Percentiles rank a stretch among this genome's conserved stretches.
Evolutionary conservation across 23 tunicate genomes (phyloP).

Genomic region (Ciona savignyi): DNA sequence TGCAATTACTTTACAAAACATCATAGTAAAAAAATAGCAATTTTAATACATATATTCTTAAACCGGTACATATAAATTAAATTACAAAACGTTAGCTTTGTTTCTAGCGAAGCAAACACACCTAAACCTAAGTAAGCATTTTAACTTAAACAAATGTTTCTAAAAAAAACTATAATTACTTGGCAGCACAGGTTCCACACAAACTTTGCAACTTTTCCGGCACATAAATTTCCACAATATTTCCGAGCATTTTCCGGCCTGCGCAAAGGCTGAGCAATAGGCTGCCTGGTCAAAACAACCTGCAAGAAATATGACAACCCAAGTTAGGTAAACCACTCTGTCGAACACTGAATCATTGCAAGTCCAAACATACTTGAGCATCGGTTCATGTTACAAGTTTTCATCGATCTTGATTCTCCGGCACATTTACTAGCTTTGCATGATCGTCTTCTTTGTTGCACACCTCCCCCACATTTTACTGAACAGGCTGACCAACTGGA

Average conservation of each 20-base stretch:
- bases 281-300: slow-evolving; percentile 28
- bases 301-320: slow-evolving; percentile 9
- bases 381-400: slow-evolving; percentile 13
- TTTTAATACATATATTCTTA: no score
- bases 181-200: slow-evolving; percentile 5
- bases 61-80: no score
- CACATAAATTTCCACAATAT: slow-evolving; percentile 35
- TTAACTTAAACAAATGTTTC: background rate
- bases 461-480: slow-evolving; percentile 39
- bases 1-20: no score
- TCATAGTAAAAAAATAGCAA: no score
- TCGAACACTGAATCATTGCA: background rate
- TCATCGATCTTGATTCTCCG: slow-evolving; percentile 1
- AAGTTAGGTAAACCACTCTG: no score
- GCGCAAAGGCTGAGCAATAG: slow-evolving; percentile 11
- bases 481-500: slow-evolving; percentile 36
- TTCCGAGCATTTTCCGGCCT: slow-evolving; percentile 29
- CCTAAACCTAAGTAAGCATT: background rate
- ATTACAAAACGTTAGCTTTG: no score
- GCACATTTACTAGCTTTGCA: slow-evolving; percentile 10
- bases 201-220: slow-evolving; percentile 55
- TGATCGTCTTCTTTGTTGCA: slow-evolving; percentile 20
- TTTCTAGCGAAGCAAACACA: background rate
- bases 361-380: slow-evolving; percentile 34
- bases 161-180: background rate